Base-by-base conservation (phyloP, 2,797 vertebrate genomes). In the Philypnodon macrostomus region DNA sequence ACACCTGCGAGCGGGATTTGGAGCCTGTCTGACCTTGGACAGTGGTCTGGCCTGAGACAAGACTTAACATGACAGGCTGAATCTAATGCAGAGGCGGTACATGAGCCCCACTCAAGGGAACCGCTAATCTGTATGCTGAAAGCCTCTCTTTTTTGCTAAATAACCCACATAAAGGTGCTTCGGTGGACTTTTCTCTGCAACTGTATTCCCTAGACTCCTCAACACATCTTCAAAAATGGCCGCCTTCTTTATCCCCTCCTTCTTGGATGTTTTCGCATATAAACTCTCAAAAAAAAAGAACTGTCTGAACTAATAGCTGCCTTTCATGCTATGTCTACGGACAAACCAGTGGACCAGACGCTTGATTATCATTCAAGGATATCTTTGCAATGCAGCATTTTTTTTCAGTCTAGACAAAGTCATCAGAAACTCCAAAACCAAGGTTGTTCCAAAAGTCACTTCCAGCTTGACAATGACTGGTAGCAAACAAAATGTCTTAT, bases 401-500 rank as follows among this genome's bases (percentile, higher is more conserved):
- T 71, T 42, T 75, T 77, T 71, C 39, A 50, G 62, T 46, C 60
- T 5, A 39, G 61, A 77, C 61, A 72, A 80, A 81, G 74, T 79
- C 74, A 57, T 80, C 66, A 71, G 70, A 76, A 80, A 73, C 62
- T 68, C 67, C 38, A 39, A 7, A 23, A 58, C 47, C 82, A 84
- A 85, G 80, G 80, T 85, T 85, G 71, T 77, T n/a, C 48, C 60
- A 48, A 47, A 83, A 80, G 73, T 80, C 63, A 23, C 66, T 58
- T 61, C 63, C 73, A n/a, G 52, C 62, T 64, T 17, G 10, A 63
- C 73, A 81, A 70, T 80, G 60, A 61, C 59, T 50, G 32, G 30
- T 49, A 44, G 75, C 84, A 87, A 85, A 68, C 84, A 78, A 77
- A 81, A n/a, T 41, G 47, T 58, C 70, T 81, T 82, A 84, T 87